phyloP scores from a whole-genome alignment of 1,140 invertebrate species.

The Panagrolaimus sp. region DNA sequence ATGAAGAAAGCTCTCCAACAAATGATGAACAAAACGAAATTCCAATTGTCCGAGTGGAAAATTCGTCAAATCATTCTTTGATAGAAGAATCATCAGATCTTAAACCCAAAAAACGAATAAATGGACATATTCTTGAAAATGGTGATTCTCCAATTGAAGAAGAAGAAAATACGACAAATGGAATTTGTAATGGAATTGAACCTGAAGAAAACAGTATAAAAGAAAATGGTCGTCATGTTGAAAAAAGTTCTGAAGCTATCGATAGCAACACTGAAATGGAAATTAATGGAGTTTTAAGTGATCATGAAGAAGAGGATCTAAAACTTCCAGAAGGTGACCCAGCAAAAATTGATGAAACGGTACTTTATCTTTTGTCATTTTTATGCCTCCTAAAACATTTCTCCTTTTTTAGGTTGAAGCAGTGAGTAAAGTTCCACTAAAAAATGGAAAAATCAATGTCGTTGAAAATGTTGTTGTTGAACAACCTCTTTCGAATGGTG shows the following conservation, averaged over 20 bases:
- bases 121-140: background rate
- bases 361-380: background rate
- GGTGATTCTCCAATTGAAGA: background rate
- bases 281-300: background rate
- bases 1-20: background rate
- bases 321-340: background rate
- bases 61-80: background rate
- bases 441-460: background rate
- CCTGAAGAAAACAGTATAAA: no score
- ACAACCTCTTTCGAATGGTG: background rate
- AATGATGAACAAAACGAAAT: background rate
- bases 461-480: background rate
- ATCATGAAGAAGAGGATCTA: background rate
- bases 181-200: background rate
- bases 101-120: background rate
- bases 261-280: background rate
- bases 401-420: background rate
- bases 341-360: background rate
- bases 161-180: background rate
- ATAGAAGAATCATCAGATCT: no score
- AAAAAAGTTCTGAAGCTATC: background rate
- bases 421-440: background rate
- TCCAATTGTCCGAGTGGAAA: background rate
- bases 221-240: background rate
- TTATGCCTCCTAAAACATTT: background rate